Base-by-base conservation (phyloP, 2,113 vertebrate species). In the Amia ocellicauda region DNA sequence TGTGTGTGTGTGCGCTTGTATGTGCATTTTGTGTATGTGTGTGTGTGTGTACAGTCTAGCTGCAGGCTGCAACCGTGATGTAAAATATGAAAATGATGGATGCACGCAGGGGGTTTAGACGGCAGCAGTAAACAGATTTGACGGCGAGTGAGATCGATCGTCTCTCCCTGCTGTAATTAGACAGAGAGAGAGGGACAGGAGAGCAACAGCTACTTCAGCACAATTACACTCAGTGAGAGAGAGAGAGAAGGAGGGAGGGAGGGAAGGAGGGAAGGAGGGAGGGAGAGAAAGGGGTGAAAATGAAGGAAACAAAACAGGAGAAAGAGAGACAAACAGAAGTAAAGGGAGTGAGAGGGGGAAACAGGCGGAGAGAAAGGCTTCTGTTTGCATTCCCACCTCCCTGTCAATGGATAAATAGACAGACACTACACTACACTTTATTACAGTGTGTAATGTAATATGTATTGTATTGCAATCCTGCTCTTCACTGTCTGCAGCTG, bases 141-240 rank as follows among this genome's bases (percentile, higher is more conserved):
- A 84, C 86, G 85, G 85, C 82, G 83, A 85, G 84, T 82, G 63
- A 74, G 88, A 94, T 93, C 77, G 91, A 93, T 94, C 78, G 84
- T 83, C 77, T 88, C 85, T 52, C 72, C 79, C 83, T 90, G 85
- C 91, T 89, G 92, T 94, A 91, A 94, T 93, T 91, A 93, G 92
- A 93, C 90, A 89, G 91, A 91, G 72, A n/a, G n/a, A 82, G 66
- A 80, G 80, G 78, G 78, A 83, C 80, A 71, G 81, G 80, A 79
- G 72, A 77, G 71, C 83, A 81, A 79, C 85, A 89, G 88, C 90
- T 86, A 87, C 56, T 78, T 90, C 88, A 88, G 90, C 92, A 90
- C 81, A 89, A 88, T 71, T 68, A 73, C 71, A 76, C 31, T 42
- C 71, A 23, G 52, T 24, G 16, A 9, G 53, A 8, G 29, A 40